Base-by-base conservation (phyloP, 2,888 invertebrate genomes). In the Andrena trimmerana region DNA sequence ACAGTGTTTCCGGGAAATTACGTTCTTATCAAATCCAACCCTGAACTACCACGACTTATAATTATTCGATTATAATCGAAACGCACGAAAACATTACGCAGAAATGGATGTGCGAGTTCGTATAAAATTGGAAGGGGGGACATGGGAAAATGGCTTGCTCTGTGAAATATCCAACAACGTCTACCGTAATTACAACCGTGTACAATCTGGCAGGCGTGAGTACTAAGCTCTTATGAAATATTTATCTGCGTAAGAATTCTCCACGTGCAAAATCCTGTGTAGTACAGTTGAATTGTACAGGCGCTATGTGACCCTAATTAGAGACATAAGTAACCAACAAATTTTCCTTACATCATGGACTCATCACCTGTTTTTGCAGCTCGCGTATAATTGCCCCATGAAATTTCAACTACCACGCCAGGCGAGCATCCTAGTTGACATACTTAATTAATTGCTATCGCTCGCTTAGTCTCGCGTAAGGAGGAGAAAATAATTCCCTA, bases 281-380 rank as follows among this genome's bases (percentile, higher is more conserved):
- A 8, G 36, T 20, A 50, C 48, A 20, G 16, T 59, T 48, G 24
- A 54, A 70, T 70, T 24, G 50, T 33, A 8, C 24, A 33, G 48
- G 68, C 59, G 13, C 13, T 31, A n/a, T 29, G 69, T 29, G 54
- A 67, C 27, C 31, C 36, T 72, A 72, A 78, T 78, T 78, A 81
- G 50, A 52, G 29, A 27, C 13, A 63, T 52, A 81, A 81, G 78
- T 81, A 20, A 31, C 13, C 54, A 50, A 81, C 20, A 50, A 68
- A 70, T 78, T 57, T 67, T 52, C 60, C 20, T 63, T 50, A 52
- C 33, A 50, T 24, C 78, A 59, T n/a, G 33, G 54, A 63, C 62
- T 54, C 31, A 16, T 50, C n/a, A 65, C 20, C 48, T 65, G 48
- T 36, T 36, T 60, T 16, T n/a, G 24, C 42, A n/a, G 57, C 31